Base-by-base conservation (phyloP, 2,113 vertebrate genomes). In the Odontophorus gujanensis region DNA sequence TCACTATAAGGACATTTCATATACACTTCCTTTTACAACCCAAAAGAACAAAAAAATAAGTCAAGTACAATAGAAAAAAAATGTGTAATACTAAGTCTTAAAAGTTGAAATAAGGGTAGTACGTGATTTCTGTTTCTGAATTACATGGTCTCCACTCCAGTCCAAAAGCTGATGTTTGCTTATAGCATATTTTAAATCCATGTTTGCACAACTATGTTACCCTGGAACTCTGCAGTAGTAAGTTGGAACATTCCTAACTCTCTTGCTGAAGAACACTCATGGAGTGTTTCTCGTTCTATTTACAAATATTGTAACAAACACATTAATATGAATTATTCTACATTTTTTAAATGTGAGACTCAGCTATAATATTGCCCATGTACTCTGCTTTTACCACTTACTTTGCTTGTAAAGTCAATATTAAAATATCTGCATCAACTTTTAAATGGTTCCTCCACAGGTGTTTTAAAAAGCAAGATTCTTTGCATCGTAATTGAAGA, bases 401-500 rank as follows among this genome's bases (percentile, higher is more conserved):
- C 81, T 55, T 66, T 53, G 59, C 57, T 75, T 78, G 4, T 43
- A 68, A 78, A 61, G n/a, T 57, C 68, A 74, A 1, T 30, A 67
- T 34, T 67, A 59, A 90, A 85, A 17, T 72, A 71, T n/a, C 43
- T 92, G 4, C 32, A 67, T 58, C 26, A 77, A 68, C 71, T 89
- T 93, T 45, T 47, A 72, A 66, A 61, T 26, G 71, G n/a, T 9
- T 48, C 20, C 83, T 81, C 91, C 32, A 94, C 87, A 92, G 87
- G 66, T 94, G 82, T 78, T 93, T 79, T 51, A 47, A 63, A 89
- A 95, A 77, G 18, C 53, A 67, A 82, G 68, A 77, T 8, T 81
- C 55, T 73, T 87, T 85, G 66, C 85, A 79, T 86, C 57, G 40
- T 79, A 90, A 94, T 17, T 81, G 55, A 84, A 95, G 92, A 80